Evolutionary conservation across 2,888 invertebrate species (phyloP).

Genomic region (Cephus pulcher): DNA sequence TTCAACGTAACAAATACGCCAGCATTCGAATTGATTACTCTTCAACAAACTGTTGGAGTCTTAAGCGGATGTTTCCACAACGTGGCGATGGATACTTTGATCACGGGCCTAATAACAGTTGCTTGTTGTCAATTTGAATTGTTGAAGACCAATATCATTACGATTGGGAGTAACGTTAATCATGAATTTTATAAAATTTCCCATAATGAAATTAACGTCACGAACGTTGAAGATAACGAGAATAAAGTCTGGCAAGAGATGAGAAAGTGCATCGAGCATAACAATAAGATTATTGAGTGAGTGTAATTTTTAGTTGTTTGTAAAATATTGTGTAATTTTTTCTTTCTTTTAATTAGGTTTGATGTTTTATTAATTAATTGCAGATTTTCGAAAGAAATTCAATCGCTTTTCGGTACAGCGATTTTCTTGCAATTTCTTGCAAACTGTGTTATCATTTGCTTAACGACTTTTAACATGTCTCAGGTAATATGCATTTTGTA

Average conservation of each 20-base stretch:
- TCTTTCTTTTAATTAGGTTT: not conserved
- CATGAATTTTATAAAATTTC: not conserved
- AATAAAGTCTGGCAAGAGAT: constrained; percentile 24
- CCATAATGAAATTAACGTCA: not conserved
- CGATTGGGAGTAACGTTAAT: constrained; percentile 24
- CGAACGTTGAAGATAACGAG: not conserved
- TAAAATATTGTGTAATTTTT: not conserved
- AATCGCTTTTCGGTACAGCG: constrained; percentile 42
- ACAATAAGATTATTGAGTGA: constrained; percentile 42
- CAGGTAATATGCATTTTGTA: constrained; percentile 32
- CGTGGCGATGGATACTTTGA: constrained; percentile 48
- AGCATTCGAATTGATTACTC: constrained; percentile 44
- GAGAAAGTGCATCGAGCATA: constrained; percentile 38
- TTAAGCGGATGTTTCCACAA: constrained; percentile 45
- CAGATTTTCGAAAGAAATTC: constrained; percentile 46
- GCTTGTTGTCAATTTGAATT: constrained; percentile 51
- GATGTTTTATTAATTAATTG: constrained; percentile 7
- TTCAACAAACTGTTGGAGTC: constrained; percentile 41
- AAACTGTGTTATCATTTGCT: constrained; percentile 49
- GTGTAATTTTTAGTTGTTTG: constrained; percentile 9
- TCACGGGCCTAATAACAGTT: constrained; percentile 45
- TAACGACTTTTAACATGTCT: constrained; percentile 47
- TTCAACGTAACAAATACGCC: constrained; percentile 42
- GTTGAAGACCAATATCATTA: constrained; percentile 37
- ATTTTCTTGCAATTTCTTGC: constrained; percentile 46